phyloP scores from a whole-genome alignment of 2,888 invertebrate species.

The Helobdella robusta region DNA sequence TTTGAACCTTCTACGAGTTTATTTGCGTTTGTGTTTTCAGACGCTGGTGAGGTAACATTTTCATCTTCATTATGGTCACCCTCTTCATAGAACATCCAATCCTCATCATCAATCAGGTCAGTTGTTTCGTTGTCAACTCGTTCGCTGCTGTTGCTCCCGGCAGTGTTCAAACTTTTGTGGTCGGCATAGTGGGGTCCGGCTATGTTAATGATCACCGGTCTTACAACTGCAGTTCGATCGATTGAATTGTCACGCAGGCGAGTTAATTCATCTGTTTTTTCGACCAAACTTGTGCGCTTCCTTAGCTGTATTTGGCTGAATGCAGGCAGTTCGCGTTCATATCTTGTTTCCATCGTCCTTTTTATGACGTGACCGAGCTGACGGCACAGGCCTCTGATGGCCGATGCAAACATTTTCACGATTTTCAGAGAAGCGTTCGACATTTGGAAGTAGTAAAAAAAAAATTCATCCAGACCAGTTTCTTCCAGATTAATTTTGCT shows the following conservation, averaged over 20 bases:
- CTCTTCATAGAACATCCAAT: not conserved
- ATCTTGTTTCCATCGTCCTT: not conserved
- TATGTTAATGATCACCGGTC: too few species aligned
- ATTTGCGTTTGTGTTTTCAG: too few species aligned
- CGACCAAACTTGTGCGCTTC: too few species aligned
- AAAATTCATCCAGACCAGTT: constrained; percentile 12
- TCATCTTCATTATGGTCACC: too few species aligned
- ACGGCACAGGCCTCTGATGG: not conserved
- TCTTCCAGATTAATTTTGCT: not conserved
- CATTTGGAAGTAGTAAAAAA: constrained; percentile 1
- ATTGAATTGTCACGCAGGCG: too few species aligned
- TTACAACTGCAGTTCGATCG: too few species aligned
- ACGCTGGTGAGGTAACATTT: too few species aligned
- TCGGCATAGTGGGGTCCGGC: too few species aligned
- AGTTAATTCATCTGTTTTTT: too few species aligned
- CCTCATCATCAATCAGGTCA: not conserved
- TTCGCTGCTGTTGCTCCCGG: not conserved
- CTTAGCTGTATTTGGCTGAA: not conserved
- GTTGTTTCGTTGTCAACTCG: not conserved
- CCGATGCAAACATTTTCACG: not conserved
- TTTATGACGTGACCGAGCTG: not conserved
- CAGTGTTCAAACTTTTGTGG: not conserved
- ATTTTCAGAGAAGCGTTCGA: not conserved
- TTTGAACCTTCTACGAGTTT: too few species aligned
- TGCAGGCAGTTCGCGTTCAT: not conserved